Percentiles rank a stretch among this genome's conserved stretches.
phyloP scores from a whole-genome alignment of 2,888 invertebrate genomes.

The Caenorhabditis doughertyi region DNA sequence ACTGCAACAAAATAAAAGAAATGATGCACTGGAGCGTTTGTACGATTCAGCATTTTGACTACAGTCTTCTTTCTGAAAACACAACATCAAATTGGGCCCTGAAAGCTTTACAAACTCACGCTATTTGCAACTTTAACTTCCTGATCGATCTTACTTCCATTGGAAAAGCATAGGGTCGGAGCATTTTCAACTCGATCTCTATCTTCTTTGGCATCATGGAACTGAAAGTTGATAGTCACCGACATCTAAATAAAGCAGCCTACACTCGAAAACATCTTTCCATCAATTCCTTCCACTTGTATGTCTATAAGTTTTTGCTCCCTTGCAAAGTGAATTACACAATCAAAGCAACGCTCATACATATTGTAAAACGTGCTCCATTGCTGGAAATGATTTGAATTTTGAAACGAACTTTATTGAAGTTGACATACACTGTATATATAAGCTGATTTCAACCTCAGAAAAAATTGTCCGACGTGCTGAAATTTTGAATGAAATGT shows the following conservation, averaged over 20 bases:
- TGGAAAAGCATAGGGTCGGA: too few species aligned
- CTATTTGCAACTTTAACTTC: too few species aligned
- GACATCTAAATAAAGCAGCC: not conserved
- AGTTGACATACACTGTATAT: not conserved
- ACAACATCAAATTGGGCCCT: too few species aligned
- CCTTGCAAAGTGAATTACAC: not conserved
- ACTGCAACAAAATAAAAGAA: too few species aligned
- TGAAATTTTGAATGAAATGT: too few species aligned
- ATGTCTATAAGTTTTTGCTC: not conserved
- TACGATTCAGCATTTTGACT: too few species aligned
- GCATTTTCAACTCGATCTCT: too few species aligned
- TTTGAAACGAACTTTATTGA: not conserved
- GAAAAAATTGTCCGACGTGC: not conserved
- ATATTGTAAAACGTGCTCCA: not conserved
- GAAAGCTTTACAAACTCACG: too few species aligned
- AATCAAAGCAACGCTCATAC: slow-evolving; percentile 9
- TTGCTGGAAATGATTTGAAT: slow-evolving; percentile 4
- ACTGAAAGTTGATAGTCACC: not conserved
- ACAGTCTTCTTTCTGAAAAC: too few species aligned
- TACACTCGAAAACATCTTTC: not conserved
- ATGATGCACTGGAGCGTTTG: too few species aligned
- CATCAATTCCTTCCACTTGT: not conserved
- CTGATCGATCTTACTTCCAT: too few species aligned
- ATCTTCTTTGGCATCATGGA: not conserved
- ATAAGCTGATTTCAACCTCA: not conserved